Base-by-base conservation (phyloP, 92 coral and sea anemone genomes). In the Siderastrea radians region DNA sequence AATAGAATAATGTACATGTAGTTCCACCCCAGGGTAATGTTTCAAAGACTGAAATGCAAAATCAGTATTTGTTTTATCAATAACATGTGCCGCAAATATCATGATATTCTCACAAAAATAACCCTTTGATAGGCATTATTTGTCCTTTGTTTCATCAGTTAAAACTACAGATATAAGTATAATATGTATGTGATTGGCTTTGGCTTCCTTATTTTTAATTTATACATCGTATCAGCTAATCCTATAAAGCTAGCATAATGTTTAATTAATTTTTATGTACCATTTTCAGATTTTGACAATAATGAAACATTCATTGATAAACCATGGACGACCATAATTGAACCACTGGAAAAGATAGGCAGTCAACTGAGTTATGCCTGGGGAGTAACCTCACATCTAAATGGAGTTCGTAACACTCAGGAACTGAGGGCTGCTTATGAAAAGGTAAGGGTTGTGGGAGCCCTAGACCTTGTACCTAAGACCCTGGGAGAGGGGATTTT, bases 341-440 rank as follows among this genome's bases (percentile, higher is more conserved):
- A 95, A 82, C 93, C 96, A 51, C 71, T 93, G 54, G 98, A 95
- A 64, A 61, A 61, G 64, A 64, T 95, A 51, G 92, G 84, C 78
- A 94, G 86, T 66, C 82, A 77, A 15, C 83, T 95, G 72, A 94
- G 92, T 80, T 95, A 93, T 80, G 98, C 93, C 9, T 95, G 98
- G 98, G 87, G 96, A 75, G 82, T 90, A 49, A 93, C 90, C 57
- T 88, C 96, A 15, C 98, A 95, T 87, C 65, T 95, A 80, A 95
- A 95, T 89, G 92, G 93, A 76, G 98, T 95, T 47, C 71, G 92
- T 44, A 95, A 95, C 78, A 95, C 91, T 89, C 90, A 89, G 26
- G 90, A 87, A 60, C 77, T 95, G 63, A 87, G 98, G 59, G 77
- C 71, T 75, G 96, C 93, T 2, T 94, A 91, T 79, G 93, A 95